phyloP scores from a whole-genome alignment of 2,113 vertebrate genomes.

The Polypterus bichir region DNA sequence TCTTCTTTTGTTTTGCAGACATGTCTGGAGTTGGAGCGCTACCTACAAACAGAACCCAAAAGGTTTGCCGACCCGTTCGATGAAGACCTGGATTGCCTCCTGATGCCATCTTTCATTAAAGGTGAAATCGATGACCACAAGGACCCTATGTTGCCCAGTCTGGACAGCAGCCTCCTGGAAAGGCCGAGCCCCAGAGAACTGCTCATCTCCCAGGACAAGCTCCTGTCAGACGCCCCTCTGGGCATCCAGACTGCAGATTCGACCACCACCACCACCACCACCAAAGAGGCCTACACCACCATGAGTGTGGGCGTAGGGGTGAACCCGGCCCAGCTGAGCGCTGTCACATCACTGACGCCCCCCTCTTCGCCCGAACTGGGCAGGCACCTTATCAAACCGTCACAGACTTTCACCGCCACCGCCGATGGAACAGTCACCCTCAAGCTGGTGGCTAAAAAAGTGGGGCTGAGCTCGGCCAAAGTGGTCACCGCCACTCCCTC shows the following conservation, averaged over 20 bases:
- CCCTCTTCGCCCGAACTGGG: conserved; percentile 93
- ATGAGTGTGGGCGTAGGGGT: conserved; percentile 29
- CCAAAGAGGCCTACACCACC: conserved; percentile 49
- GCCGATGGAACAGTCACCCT: conserved; percentile 78
- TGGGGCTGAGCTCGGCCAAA: conserved; percentile 70
- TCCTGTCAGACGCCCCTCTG: conserved; percentile 57
- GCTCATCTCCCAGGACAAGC: conserved; percentile 58
- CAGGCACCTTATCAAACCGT: conserved; percentile 82
- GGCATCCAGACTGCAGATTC: conserved; percentile 48
- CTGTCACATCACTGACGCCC: conserved; percentile 90
- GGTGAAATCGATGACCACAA: conserved; percentile 64
- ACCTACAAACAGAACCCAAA: conserved; percentile 91
- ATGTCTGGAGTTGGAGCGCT: conserved; percentile 90
- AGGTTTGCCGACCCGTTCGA: conserved; percentile 84
- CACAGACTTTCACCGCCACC: conserved; percentile 72
- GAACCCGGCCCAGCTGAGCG: conserved; percentile 89
- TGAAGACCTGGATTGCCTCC: conserved; percentile 79
- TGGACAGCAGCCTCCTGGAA: conserved; percentile 51
- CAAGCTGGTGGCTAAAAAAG: conserved; percentile 88
- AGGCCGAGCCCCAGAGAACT: conserved; percentile 61
- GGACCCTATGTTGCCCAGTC: conserved; percentile 60
- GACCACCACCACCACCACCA: conserved; percentile 38
- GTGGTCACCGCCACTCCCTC: conserved; percentile 56
- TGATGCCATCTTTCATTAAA: conserved; percentile 67
- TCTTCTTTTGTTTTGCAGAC: conserved; percentile 56